Percentiles rank a stretch among this genome's conserved stretches.
Evolutionary conservation across 1,140 invertebrate genomes (phyloP).

Genomic region (Drosophila chauvacae): DNA sequence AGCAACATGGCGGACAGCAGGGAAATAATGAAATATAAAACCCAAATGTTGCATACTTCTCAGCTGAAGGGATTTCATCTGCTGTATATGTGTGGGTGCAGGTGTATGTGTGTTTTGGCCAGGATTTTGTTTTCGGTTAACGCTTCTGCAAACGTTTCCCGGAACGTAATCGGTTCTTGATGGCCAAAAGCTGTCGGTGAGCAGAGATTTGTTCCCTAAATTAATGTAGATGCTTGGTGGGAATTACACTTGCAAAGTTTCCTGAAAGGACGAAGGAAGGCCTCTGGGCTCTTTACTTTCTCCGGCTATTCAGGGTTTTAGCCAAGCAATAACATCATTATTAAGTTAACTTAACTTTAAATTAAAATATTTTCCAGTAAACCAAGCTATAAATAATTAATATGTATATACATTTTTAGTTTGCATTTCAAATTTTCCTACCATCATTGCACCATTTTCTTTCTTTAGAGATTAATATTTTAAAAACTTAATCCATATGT

Average conservation of each 20-base stretch:
- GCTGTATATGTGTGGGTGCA: not conserved
- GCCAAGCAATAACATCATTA: not conserved
- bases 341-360: not conserved
- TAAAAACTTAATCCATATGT: not conserved
- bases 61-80: conserved; percentile 25
- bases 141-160: conserved; percentile 23
- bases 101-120: conserved; percentile 2
- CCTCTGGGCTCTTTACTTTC: not conserved
- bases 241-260: conserved; percentile 7
- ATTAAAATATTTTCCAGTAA: not conserved
- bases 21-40: conserved; percentile 57
- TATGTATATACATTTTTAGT: not conserved
- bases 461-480: not conserved
- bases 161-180: conserved; percentile 40
- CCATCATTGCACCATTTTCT: not conserved
- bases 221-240: conserved; percentile 24
- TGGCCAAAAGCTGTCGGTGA: conserved; percentile 40
- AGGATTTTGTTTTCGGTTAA: conserved; percentile 41
- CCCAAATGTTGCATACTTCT: conserved; percentile 43
- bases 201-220: conserved; percentile 35
- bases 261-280: not conserved
- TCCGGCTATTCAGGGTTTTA: not conserved
- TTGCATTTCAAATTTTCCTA: not conserved
- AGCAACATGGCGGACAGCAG: conserved; percentile 45
- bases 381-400: not conserved